Base-by-base conservation (phyloP, 1,140 invertebrate genomes). In the Brevipalpus yothersi region DNA sequence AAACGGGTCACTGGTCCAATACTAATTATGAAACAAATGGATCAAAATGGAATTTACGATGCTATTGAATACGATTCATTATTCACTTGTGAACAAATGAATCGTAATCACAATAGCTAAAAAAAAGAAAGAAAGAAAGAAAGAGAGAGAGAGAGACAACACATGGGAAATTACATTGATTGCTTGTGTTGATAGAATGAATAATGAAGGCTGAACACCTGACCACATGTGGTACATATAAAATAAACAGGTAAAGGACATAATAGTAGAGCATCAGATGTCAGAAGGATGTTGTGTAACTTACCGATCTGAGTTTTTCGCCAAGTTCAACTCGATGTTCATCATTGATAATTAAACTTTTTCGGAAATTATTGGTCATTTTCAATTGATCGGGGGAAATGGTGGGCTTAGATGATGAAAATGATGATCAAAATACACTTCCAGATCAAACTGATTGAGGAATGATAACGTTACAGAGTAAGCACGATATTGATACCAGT, bases 311-410 rank as follows among this genome's bases (percentile, higher is more conserved):
- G 45, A 64, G 60, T n/a, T 59, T 42, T 23, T 23, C 41, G 13
- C n/a, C 4, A 23, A 64, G 45, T 60, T 64, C 63, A 23, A 58
- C 59, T 45, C 49, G 53, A 41, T 64, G 63, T 41, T 63, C 62
- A 31, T 63, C 62, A n/a, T 31, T 63, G 2, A 64, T 31, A 7
- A 63, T 39, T 23, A 64, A 55, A 53, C 60, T 59, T 15, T 60
- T 51, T 13, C 61, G 45, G 13, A 53, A 11, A 60, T 56, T 60
- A 15, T 53, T 54, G 41, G 56, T 60, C 53, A 15, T 58, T 11
- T 1, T 51, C 9, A 8, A 10, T n/a, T 51, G 8, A 17, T 51
- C 21, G 49, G 1, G 31, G 31, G 31, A 31, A 31, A 31, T 31
- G 31, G 5, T 31, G 31, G 5, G 31, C 31, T 31, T 31, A 5